Base-by-base conservation (phyloP, 2,113 vertebrate genomes). In the Poecile atricapillus region DNA sequence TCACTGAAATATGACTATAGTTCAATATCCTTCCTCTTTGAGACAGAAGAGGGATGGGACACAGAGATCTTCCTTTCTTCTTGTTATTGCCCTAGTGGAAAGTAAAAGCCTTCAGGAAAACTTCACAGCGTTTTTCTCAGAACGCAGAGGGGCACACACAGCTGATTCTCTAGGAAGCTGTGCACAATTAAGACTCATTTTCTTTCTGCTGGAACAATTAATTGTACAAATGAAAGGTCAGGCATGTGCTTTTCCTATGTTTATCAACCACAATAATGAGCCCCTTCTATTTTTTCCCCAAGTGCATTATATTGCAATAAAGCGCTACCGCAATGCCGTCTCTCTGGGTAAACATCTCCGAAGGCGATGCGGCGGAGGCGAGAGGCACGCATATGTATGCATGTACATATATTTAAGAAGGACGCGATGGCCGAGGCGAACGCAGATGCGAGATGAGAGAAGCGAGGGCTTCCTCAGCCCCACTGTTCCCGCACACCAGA, bases 191-290 rank as follows among this genome's bases (percentile, higher is more conserved):
- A 74, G 85, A 74, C 75, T 92, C 50, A 83, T 95, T 96, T 95
- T 94, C 93, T 73, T 95, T 95, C 93, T 64, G 80, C 92, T 89
- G 90, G 90, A 94, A 96, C 94, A 96, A 96, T 93, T 94, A 94
- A 92, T 94, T 76, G 92, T 92, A 92, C 92, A 94, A 94, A 95
- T 92, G 88, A 96, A 94, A 93, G 92, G 94, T 96, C 95, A 94
- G 90, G 62, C 90, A 86, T 95, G 83, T 93, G 94, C 93, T 89
- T 96, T 84, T 65, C 83, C 88, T 71, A 56, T 94, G 93, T 97
- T 96, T 96, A 94, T 95, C 90, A 94, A 95, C 68, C 88, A 79
- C 80, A 82, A 55, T 90, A 97, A 94, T 84, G 41, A 96, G 60
- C 69, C 58, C 92, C 92, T 95, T 95, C 93, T 93, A 86, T 95